These are phyloP conservation scores for Musca vetustissima DNA, from an alignment of 1,140 invertebrate genomes.

Conservation along the genomic window DNA sequence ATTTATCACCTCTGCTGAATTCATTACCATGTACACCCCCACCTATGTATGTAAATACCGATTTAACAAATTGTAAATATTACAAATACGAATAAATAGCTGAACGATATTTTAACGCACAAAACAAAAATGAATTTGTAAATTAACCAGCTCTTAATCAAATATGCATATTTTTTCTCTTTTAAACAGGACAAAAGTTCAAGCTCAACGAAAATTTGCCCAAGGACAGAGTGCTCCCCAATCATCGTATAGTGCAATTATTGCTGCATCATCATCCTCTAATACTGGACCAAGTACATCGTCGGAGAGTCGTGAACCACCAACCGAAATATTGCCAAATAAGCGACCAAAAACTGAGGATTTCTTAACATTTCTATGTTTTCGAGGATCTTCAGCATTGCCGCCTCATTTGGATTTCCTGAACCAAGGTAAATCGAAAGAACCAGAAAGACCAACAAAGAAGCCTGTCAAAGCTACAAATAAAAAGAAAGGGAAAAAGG, in stretches of 20 bases:
- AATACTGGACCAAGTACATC: conserved; percentile 60
- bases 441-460: conserved; percentile 33
- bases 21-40: no score
- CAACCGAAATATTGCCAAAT: conserved; percentile 64
- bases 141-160: no score
- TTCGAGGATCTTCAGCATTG: conserved; percentile 75
- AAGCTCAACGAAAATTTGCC: conserved; percentile 89
- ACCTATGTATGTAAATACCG: no score
- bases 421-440: conserved; percentile 58
- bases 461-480: conserved; percentile 28
- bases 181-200: conserved; percentile 72
- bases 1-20: no score
- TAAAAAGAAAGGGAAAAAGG: conserved; percentile 40
- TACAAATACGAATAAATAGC: no score
- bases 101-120: no score
- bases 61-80: no score
- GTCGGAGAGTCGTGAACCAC: conserved; percentile 55
- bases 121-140: no score
- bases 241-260: conserved; percentile 46
- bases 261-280: conserved; percentile 62
- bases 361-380: conserved; percentile 86
- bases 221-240: conserved; percentile 67
- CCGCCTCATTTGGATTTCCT: conserved; percentile 76
- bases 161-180: conserved; percentile 9
- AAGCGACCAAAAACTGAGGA: conserved; percentile 85